Evolutionary conservation across 1,140 invertebrate genomes (phyloP).

Genomic region (Rhagoletis zephyria): DNA sequence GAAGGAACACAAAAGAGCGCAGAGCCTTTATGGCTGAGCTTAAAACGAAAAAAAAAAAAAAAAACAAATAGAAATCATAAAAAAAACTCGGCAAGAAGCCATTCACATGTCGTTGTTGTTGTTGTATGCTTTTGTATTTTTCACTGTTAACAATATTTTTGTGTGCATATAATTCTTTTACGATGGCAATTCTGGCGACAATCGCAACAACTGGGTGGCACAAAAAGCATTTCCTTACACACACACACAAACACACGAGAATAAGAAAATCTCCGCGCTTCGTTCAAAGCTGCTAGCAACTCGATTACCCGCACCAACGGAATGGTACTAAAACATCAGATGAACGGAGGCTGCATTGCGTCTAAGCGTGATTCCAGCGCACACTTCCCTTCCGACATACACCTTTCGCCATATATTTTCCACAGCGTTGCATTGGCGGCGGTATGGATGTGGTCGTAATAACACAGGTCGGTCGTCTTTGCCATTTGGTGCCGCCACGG

Average conservation of each 20-base stretch:
- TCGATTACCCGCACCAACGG: slow-evolving; percentile 36
- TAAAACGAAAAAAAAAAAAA: slow-evolving; percentile 21
- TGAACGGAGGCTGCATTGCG: neutral
- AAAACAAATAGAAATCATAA: neutral
- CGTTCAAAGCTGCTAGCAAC: slow-evolving; percentile 33
- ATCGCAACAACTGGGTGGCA: slow-evolving; percentile 45
- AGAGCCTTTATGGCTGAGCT: neutral
- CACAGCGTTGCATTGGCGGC: slow-evolving; percentile 22
- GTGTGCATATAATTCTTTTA: slow-evolving; percentile 51
- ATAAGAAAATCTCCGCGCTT: neutral
- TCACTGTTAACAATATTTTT: slow-evolving; percentile 39
- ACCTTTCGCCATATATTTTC: neutral
- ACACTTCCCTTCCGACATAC: neutral
- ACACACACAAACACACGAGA: neutral
- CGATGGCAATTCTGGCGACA: slow-evolving; percentile 48
- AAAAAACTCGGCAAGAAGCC: neutral
- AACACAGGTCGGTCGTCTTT: slow-evolving; percentile 38
- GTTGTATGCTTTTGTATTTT: slow-evolving; percentile 31
- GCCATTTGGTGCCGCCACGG: neutral
- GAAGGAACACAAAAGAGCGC: neutral
- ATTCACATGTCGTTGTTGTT: slow-evolving; percentile 15
- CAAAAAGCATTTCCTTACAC: slow-evolving; percentile 6
- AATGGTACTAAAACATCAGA: neutral
- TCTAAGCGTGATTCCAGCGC: neutral
- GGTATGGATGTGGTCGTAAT: slow-evolving; percentile 7